Evolutionary conservation across 2,113 vertebrate species (phyloP), one percentile per base, ranked within the genome.

Genomic region (Erythrolamprus reginae): DNA sequence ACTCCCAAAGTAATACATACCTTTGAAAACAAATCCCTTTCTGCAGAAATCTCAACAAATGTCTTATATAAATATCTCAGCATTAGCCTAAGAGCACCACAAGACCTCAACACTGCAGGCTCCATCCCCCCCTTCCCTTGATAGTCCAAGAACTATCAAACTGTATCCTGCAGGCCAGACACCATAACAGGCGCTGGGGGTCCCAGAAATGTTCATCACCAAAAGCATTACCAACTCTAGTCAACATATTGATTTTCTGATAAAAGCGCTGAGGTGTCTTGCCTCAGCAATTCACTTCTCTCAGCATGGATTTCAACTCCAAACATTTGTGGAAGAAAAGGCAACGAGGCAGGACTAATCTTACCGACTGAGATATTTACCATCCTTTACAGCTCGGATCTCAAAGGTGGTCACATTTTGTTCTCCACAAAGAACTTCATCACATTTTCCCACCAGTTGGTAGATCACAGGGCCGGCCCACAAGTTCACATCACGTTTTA

Each of bases 311-410:
- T 85, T 85, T 42, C 55, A 42, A 52, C 47, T 65, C 21, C 83
- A 90, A 50, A n/a, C 52, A 61, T 85, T 85, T 65, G 83, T 65
- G 47, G n/a, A 90, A 90, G 89, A 47, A 89, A 84, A 89, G 53
- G 82, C 45, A 89, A 90, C 10, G 56, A 85, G 83, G 82, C 89
- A 85, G 53, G 23, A 65, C 89, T 85, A 90, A 90, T 85, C 83
- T 85, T 26, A 61, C 83, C 47, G 38, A 58, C 45, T 61, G n/a
- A 85, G 89, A 65, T 61, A 28, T 61, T 85, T 90, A 90, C 82
- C 89, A 19, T 85, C 89, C 83, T 33, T 38, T 65, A 51, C 38
- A 85, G 38, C 21, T 33, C 38, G 38, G 55, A 65, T 50, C 89
- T 51, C 12, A 33, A 42, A 90, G 89, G 65, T 10, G n/a, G 17